These are phyloP conservation scores for Heliocidaris tuberculata DNA, from an alignment of 35 echinoderm and acorn worm species.

Conservation along the genomic window DNA sequence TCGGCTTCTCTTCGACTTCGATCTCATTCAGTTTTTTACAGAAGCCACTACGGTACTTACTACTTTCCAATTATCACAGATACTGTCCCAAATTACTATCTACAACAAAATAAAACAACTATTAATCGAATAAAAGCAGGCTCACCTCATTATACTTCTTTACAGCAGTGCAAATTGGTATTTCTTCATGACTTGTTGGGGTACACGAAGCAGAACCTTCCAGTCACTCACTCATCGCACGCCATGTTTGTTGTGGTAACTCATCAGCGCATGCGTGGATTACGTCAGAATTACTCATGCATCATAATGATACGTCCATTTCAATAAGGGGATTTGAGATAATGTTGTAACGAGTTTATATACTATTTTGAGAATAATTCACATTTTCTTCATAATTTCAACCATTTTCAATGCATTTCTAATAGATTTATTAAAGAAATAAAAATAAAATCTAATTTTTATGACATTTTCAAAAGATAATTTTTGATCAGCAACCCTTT, in stretches of 20 bases:
- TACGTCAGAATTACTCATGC: slow-evolving; percentile 41
- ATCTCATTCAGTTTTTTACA: too few species aligned
- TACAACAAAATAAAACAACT: too few species aligned
- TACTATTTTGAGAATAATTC: not conserved
- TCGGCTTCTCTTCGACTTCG: too few species aligned
- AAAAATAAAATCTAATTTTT: too few species aligned
- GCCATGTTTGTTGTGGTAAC: slow-evolving; percentile 49
- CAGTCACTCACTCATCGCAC: not conserved
- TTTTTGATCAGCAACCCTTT: not conserved
- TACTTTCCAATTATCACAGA: too few species aligned
- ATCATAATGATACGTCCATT: not conserved
- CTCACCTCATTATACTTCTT: not conserved
- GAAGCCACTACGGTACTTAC: too few species aligned
- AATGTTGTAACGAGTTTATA: not conserved
- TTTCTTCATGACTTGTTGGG: not conserved
- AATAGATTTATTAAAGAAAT: too few species aligned
- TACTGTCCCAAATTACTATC: too few species aligned
- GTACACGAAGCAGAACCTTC: not conserved
- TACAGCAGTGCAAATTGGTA: too few species aligned
- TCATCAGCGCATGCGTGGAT: slow-evolving; percentile 25
- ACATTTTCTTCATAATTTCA: not conserved
- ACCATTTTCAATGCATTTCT: too few species aligned
- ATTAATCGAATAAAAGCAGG: not conserved
- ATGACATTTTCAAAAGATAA: too few species aligned
- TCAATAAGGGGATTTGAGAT: not conserved